These are phyloP conservation scores for Oreochromis aureus DNA, from an alignment of 2,113 vertebrate genomes.

Conservation along the genomic window DNA sequence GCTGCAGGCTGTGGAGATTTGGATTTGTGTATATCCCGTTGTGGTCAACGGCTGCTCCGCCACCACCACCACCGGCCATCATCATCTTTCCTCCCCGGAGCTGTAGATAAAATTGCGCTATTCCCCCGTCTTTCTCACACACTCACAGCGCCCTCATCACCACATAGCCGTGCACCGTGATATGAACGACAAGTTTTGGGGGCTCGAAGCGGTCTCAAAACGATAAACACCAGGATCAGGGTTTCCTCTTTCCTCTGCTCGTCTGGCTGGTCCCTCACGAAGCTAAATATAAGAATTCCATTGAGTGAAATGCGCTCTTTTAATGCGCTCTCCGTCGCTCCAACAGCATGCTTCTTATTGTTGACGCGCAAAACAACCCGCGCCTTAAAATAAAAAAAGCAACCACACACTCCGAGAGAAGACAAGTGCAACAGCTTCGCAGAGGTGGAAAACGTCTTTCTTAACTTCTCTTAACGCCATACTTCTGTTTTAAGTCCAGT, in stretches of 20 bases:
- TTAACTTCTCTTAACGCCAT: slow-evolving; percentile 26
- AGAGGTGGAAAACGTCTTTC: neutral
- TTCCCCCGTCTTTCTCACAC: neutral
- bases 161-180: slow-evolving; percentile 25
- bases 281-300: slow-evolving; percentile 62
- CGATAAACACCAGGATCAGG: slow-evolving; percentile 31
- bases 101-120: slow-evolving; percentile 42
- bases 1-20: slow-evolving; percentile 65
- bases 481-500: neutral
- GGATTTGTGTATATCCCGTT: slow-evolving; percentile 69
- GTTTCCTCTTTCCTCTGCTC: slow-evolving; percentile 26
- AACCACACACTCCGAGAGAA: neutral
- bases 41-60: slow-evolving; percentile 66
- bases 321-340: slow-evolving; percentile 42
- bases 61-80: slow-evolving; percentile 69
- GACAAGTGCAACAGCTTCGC: slow-evolving; percentile 25
- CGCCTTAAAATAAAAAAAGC: slow-evolving; percentile 5
- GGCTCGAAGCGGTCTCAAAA: slow-evolving; percentile 11
- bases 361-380: slow-evolving; percentile 42
- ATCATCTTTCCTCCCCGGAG: slow-evolving; percentile 56
- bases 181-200: slow-evolving; percentile 41
- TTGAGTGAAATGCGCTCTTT: slow-evolving; percentile 55
- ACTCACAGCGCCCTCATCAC: slow-evolving; percentile 30
- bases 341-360: slow-evolving; percentile 42
- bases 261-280: slow-evolving; percentile 18